phyloP scores from a whole-genome alignment of 2,888 invertebrate species.

The Cheilosia pagana region DNA sequence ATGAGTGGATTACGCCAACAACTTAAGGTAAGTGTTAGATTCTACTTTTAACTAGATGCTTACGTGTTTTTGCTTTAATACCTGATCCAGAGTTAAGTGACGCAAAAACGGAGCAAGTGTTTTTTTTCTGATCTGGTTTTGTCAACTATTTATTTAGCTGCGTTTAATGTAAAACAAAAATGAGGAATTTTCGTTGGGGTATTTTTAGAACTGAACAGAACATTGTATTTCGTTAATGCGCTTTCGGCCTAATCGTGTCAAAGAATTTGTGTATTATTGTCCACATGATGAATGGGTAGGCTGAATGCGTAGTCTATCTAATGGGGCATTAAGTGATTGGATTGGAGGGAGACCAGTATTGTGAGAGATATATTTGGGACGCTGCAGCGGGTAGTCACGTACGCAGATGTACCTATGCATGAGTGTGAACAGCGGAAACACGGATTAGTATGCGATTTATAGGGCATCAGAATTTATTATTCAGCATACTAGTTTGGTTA shows the following conservation, averaged over 20 bases:
- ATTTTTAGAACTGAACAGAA: constrained; percentile 1
- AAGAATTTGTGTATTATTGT: not conserved
- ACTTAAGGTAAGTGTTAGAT: constrained; percentile 80
- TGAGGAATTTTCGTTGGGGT: not conserved
- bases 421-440: too few relatives aligned
- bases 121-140: too few relatives aligned
- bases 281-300: not conserved
- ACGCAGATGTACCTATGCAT: too few relatives aligned
- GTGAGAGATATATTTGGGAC: not conserved
- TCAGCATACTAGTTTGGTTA: too few relatives aligned
- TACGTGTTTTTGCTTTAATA: constrained; percentile 53
- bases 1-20: constrained; percentile 83
- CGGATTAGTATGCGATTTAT: too few relatives aligned
- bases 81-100: not conserved
- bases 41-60: constrained; percentile 65
- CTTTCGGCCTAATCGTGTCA: not conserved
- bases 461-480: too few relatives aligned
- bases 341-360: not conserved
- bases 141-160: too few relatives aligned
- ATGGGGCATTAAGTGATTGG: not conserved
- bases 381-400: too few relatives aligned
- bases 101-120: constrained; percentile 5
- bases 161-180: too few relatives aligned
- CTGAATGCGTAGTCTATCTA: not conserved
- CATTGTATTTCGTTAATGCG: not conserved